phyloP scores from a whole-genome alignment of 1,140 invertebrate species.

The Paralvinella palmiformis region DNA sequence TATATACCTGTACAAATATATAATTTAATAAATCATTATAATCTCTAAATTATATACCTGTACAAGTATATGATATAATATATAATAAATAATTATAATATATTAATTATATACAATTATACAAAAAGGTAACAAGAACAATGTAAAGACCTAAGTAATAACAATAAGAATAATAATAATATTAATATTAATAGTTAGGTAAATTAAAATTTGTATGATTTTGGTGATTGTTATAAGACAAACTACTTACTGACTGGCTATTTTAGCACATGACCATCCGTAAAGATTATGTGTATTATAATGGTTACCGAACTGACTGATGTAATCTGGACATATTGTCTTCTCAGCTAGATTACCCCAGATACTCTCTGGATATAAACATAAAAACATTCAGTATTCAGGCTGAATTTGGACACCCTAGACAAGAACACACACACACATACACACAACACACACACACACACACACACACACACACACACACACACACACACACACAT shows the following conservation, averaged over 20 bases:
- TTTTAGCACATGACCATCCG: background rate
- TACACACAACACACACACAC: no score
- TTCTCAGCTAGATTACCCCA: background rate
- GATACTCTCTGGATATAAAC: background rate
- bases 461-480: no score
- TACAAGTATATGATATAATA: no score
- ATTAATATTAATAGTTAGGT: background rate
- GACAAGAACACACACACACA: no score
- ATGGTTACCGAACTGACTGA: background rate
- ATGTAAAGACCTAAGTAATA: no score
- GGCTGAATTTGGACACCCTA: background rate
- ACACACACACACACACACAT: no score
- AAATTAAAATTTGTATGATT: background rate
- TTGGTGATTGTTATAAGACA: background rate
- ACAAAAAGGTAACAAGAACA: no score
- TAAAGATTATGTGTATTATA: background rate
- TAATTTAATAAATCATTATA: no score
- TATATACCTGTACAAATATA: no score
- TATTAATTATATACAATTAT: no score
- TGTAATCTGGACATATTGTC: background rate
- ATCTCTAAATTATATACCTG: no score
- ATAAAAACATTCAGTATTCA: background rate
- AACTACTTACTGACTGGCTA: background rate
- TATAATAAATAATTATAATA: no score
- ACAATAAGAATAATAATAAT: background rate